phyloP scores from a whole-genome alignment of 1,140 invertebrate species.

The Solenopsis invicta region DNA sequence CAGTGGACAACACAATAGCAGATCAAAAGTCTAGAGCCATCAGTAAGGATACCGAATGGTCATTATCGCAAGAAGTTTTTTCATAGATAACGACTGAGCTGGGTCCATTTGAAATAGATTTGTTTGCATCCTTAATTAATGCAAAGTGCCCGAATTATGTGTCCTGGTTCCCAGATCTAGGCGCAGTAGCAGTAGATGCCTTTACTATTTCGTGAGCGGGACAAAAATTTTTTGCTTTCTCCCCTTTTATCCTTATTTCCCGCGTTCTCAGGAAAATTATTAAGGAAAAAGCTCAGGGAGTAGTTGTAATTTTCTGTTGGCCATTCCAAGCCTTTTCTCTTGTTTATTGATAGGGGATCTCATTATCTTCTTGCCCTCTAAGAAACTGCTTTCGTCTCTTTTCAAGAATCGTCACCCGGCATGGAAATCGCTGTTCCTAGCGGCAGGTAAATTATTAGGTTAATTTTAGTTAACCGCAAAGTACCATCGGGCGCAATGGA shows the following conservation, averaged over 20 bases:
- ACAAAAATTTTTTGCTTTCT: conserved; percentile 69
- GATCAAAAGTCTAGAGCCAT: neutral
- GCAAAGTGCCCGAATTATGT: neutral
- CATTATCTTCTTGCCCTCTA: neutral
- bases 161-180: neutral
- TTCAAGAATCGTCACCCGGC: conserved; percentile 38
- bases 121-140: neutral
- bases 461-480: neutral
- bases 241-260: conserved; percentile 59
- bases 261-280: conserved; percentile 65
- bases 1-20: neutral
- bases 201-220: neutral
- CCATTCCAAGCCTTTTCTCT: conserved; percentile 60
- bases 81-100: neutral
- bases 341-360: neutral
- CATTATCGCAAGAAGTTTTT: neutral
- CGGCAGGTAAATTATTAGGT: conserved; percentile 52
- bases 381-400: conserved; percentile 61
- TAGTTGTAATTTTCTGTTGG: conserved; percentile 70
- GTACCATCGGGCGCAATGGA: neutral
- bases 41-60: neutral
- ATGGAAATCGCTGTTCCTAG: conserved; percentile 72
- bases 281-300: conserved; percentile 53
- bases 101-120: neutral
- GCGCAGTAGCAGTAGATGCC: neutral